Percentiles rank a stretch among this genome's conserved stretches.
Conservation (phyloP, 2,888 invertebrate genomes). For the Aporophyla lueneburgensis region DNA sequence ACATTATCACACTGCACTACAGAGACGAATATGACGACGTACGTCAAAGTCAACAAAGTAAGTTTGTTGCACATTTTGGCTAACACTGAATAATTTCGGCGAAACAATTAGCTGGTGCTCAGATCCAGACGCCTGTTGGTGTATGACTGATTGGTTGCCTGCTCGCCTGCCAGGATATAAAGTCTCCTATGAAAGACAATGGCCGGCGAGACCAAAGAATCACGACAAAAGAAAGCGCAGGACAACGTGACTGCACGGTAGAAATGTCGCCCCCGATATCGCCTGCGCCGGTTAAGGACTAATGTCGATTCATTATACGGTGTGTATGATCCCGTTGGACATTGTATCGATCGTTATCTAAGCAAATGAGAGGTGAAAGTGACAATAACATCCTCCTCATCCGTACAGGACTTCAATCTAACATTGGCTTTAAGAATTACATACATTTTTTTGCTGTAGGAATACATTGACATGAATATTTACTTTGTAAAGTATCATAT, state of each 20-base stretch:
- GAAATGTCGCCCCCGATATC: constrained; percentile 87
- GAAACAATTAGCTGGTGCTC: constrained; percentile 71
- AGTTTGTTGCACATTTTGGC: constrained; percentile 84
- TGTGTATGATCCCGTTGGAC: constrained; percentile 80
- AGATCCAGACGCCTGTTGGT: constrained; percentile 74
- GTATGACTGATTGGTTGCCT: constrained; percentile 84
- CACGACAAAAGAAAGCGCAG: constrained; percentile 88
- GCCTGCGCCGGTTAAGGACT: constrained; percentile 80
- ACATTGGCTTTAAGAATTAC: neutral
- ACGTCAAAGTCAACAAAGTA: constrained; percentile 80
- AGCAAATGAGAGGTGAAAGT: constrained; percentile 81
- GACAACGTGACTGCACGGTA: constrained; percentile 87
- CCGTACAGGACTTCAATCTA: constrained; percentile 26
- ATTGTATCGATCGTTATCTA: constrained; percentile 81
- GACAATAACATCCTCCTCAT: constrained; percentile 65
- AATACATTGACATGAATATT: neutral
- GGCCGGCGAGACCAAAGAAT: constrained; percentile 85
- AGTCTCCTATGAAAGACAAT: constrained; percentile 87
- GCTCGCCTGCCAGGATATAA: constrained; percentile 87
- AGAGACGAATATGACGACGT: constrained; percentile 81
- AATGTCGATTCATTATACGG: constrained; percentile 85
- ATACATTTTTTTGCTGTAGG: neutral
- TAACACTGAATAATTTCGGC: constrained; percentile 59
- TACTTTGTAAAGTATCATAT: no score
- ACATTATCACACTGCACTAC: constrained; percentile 80